Percentiles rank a stretch among this genome's conserved stretches.
Conservation (phyloP, 2,888 invertebrate genomes). For the Siphonodentalium dalli region DNA sequence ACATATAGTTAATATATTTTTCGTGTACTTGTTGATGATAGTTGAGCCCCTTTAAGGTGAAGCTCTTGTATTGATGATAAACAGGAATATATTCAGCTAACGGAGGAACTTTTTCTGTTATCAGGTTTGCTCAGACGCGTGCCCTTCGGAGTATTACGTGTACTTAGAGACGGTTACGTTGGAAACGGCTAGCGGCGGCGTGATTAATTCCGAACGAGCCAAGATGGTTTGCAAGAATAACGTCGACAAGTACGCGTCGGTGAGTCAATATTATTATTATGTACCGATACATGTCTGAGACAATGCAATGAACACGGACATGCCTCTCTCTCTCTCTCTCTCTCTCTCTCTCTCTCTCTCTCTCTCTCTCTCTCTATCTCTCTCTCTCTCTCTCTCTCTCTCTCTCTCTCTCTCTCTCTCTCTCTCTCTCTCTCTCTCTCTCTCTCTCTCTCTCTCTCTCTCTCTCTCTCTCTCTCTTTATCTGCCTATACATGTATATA, state of each 20-base stretch:
- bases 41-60: no score
- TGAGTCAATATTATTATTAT: no score
- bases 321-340: no score
- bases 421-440: slow-evolving; percentile 9
- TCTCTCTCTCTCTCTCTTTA: slow-evolving; percentile 7
- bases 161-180: slow-evolving; percentile 38
- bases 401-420: slow-evolving; percentile 7
- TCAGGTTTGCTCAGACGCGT: slow-evolving; percentile 73
- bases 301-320: no score
- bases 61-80: no score
- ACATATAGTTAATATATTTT: no score
- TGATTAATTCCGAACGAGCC: slow-evolving; percentile 33
- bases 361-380: no score
- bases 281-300: no score
- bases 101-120: neutral
- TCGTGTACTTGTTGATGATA: no score
- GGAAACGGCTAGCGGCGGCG: slow-evolving; percentile 22
- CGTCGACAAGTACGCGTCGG: slow-evolving; percentile 2
- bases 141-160: slow-evolving; percentile 70
- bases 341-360: no score
- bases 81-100: no score
- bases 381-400: no score
- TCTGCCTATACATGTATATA: neutral
- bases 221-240: slow-evolving; percentile 72
- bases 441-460: slow-evolving; percentile 9